Evolutionary conservation across 2,797 vertebrate genomes (phyloP), one percentile per base, ranked within the genome.

Genomic region (Pangasius mekongensis): DNA sequence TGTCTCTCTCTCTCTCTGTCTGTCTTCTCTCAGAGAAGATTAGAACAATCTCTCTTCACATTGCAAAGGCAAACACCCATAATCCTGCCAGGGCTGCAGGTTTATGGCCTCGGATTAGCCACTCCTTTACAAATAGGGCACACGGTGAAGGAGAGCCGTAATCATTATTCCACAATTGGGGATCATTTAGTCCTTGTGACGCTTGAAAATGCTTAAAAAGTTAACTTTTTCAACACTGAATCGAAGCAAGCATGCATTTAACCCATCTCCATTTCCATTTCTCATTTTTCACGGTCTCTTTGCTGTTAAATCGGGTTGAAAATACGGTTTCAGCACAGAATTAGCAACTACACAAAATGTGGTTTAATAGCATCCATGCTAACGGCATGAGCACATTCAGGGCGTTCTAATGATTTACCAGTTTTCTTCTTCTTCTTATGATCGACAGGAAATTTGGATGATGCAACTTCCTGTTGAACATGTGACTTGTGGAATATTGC

Each of bases 1-100:
- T 27, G 10, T 52, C 58, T 54, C 43, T 33, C 10, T 64, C 43
- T 49, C 6, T 66, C 13, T 36, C 74, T n/a, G n/a, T n/a, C n/a
- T n/a, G n/a, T n/a, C n/a, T n/a, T 78, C 60, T 52, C 94, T 94
- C 89, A 83, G 92, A 94, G 93, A 92, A 96, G 95, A 95, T 96
- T 95, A 95, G 87, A 93, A 90, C 94, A 95, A 95, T 95, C 95
- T 96, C 94, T 94, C 92, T 92, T 94, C 93, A 89, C 93, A 89
- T 92, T 93, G 93, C 95, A 93, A 95, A 95, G 94, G 96, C 95
- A 96, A 95, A 96, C 95, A 95, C 93, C 94, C 93, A 95, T 96
- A 96, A 96, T 96, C 95, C 94, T 84, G 91, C 90, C 91, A 91
- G 90, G 89, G 90, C 93, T 94, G 94, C 93, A 92, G 94, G 95